These are phyloP conservation scores for Megamerina dolium DNA, from an alignment of 2,888 invertebrate species.

Conservation along the genomic window DNA sequence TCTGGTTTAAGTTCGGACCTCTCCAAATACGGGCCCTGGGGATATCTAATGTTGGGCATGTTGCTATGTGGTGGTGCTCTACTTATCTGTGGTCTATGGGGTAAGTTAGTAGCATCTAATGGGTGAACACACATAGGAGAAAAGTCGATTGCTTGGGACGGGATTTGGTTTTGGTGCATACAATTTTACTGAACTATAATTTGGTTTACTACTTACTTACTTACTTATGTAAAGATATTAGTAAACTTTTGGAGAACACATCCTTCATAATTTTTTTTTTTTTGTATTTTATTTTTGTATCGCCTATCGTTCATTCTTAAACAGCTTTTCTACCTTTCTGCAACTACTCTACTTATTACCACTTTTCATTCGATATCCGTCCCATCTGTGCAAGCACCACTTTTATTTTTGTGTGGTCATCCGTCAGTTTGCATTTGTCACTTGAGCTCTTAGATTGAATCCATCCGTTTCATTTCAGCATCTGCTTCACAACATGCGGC, in stretches of 20 bases:
- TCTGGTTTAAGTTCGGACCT: slow-evolving; percentile 54
- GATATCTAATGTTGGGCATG: slow-evolving; percentile 66
- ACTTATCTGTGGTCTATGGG: slow-evolving; percentile 66
- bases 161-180: no score
- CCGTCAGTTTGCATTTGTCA: slow-evolving; percentile 36
- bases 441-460: slow-evolving; percentile 42
- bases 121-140: no score
- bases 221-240: no score
- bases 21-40: slow-evolving; percentile 68
- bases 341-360: no score
- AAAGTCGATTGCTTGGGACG: no score
- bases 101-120: no score
- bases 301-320: background rate
- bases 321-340: no score
- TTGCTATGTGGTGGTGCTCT: slow-evolving; percentile 63
- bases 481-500: slow-evolving; percentile 46
- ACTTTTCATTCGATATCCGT: no score
- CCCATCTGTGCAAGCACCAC: no score
- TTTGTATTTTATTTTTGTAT: background rate
- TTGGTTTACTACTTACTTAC: background rate
- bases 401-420: no score
- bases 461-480: slow-evolving; percentile 44
- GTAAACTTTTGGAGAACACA: no score
- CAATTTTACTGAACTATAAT: background rate
- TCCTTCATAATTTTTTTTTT: background rate